A percentile compares a stretch with the other conserved stretches of the same genome.
Conservation (phyloP, 2,113 vertebrate species). For the Cochlearius cochlearius region DNA sequence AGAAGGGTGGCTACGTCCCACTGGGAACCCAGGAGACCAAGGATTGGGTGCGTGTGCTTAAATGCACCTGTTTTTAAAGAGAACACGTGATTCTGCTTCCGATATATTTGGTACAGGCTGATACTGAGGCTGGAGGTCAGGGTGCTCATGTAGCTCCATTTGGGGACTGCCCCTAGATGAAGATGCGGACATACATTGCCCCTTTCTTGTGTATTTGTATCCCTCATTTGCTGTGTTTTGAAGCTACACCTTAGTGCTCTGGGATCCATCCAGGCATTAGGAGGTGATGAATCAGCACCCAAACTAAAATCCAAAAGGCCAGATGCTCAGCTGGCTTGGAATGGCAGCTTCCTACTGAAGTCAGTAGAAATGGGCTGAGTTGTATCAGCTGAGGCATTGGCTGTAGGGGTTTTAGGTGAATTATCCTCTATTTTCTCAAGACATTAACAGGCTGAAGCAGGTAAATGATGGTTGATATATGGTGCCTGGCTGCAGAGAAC, state of each 20-base stretch:
- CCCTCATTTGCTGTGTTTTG: not conserved
- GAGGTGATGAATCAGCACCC: not conserved
- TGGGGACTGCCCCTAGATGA: not conserved
- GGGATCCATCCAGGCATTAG: not conserved
- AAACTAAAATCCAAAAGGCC: not conserved
- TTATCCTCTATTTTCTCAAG: not conserved
- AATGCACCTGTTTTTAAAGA: not conserved
- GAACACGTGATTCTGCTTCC: not conserved
- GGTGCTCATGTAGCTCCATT: not conserved
- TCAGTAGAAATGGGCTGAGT: not conserved
- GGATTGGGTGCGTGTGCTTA: accelerated
- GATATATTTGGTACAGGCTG: not conserved
- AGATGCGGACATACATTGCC: accelerated
- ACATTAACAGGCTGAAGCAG: not conserved
- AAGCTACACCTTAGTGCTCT: not conserved
- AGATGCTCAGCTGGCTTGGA: not conserved
- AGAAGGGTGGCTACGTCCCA: accelerated
- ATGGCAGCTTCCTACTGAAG: not conserved
- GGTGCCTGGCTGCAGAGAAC: not conserved
- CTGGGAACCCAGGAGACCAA: not conserved
- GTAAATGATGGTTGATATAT: not conserved
- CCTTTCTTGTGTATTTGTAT: not conserved
- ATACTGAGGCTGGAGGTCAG: not conserved
- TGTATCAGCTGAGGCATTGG: not conserved
- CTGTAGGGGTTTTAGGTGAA: not conserved